Conservation (phyloP, 2,113 vertebrate genomes). For the Neogobius melanostomus region DNA sequence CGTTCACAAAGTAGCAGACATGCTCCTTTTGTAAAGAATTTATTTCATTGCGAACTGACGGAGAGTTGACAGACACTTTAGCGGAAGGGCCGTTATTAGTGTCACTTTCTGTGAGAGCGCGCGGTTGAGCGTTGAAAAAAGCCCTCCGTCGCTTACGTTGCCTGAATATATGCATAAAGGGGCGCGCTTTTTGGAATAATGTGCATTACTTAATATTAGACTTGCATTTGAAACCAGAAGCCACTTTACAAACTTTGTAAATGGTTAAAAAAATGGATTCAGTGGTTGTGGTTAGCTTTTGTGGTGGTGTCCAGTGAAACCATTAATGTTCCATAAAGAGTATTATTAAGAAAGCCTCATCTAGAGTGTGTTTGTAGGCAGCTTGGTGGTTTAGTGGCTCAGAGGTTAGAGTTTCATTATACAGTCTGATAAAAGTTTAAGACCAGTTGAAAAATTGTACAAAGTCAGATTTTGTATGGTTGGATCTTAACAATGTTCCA, state of each 20-base stretch:
- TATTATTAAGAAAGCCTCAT: no score
- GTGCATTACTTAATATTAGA: neutral
- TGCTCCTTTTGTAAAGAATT: constrained; percentile 39
- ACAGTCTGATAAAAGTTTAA: no score
- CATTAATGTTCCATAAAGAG: no score
- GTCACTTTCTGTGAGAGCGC: constrained; percentile 39
- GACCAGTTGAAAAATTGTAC: no score
- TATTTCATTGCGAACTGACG: constrained; percentile 38
- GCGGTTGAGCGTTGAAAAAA: constrained; percentile 40
- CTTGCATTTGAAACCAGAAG: constrained; percentile 1
- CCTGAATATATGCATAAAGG: constrained; percentile 40
- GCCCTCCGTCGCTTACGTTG: constrained; percentile 20
- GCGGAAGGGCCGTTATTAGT: constrained; percentile 58
- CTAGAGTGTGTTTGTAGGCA: no score
- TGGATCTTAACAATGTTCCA: no score
- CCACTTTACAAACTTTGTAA: constrained; percentile 8
- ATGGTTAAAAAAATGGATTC: neutral
- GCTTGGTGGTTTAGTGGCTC: no score
- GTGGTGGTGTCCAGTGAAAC: no score
- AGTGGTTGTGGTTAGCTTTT: no score
- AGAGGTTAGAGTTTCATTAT: no score
- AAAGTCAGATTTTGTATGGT: no score
- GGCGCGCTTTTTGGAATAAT: constrained; percentile 7
- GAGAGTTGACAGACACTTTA: constrained; percentile 40
- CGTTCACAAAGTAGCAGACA: constrained; percentile 35